Conservation (phyloP, 1,140 invertebrate species). For the Drosophila cardini region DNA sequence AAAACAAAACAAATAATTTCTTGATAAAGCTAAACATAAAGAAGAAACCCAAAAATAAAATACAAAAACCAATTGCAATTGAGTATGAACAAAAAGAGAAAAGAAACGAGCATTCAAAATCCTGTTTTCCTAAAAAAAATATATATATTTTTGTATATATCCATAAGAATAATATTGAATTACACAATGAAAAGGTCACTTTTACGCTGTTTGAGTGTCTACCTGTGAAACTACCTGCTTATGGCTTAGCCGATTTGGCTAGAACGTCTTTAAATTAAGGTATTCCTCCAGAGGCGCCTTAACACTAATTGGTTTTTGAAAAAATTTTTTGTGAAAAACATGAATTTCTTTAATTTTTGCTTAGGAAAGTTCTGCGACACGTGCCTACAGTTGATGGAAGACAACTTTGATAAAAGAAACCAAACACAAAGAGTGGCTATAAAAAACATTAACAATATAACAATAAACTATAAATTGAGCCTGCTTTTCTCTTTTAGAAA, state of each 20-base stretch:
- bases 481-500: conserved; percentile 44
- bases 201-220: conserved; percentile 19
- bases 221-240: conserved; percentile 55
- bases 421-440: conserved; percentile 15
- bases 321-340: neutral
- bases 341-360: neutral
- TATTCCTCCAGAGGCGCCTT: conserved; percentile 50
- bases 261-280: conserved; percentile 54
- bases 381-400: conserved; percentile 23
- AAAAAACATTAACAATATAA: conserved; percentile 3
- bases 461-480: conserved; percentile 25
- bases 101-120: conserved; percentile 48
- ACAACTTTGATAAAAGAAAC: neutral
- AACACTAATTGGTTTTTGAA: conserved; percentile 60
- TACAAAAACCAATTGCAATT: conserved; percentile 47
- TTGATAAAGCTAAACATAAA: conserved; percentile 55
- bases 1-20: conserved; percentile 65
- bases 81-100: conserved; percentile 32
- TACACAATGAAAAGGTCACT: conserved; percentile 59
- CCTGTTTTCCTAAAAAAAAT: conserved; percentile 49
- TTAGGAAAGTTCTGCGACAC: conserved; percentile 13
- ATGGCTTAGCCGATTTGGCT: conserved; percentile 20
- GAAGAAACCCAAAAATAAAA: conserved; percentile 26
- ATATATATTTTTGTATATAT: no score
- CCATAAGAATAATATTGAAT: conserved; percentile 75